Percentiles rank a stretch among this genome's conserved stretches.
phyloP scores from a whole-genome alignment of 2,888 invertebrate species.

The Heteromyza rotundicornis region DNA sequence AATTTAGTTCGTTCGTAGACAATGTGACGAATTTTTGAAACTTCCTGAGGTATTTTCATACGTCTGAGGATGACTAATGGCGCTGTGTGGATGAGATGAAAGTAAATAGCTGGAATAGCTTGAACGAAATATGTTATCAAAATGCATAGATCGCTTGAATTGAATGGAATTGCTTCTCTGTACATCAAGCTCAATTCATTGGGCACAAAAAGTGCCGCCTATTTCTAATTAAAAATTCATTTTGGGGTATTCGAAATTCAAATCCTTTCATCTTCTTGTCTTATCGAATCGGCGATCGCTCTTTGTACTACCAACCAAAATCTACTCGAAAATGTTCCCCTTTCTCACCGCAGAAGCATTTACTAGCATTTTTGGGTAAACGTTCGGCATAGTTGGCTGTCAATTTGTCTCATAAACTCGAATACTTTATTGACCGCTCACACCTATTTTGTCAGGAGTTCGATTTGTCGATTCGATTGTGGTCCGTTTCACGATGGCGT shows the following conservation, averaged over 20 bases:
- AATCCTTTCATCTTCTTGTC: not conserved
- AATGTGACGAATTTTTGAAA: conserved; percentile 9
- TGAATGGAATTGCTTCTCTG: no score
- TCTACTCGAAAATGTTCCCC: not conserved
- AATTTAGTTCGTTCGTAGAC: conserved; percentile 3
- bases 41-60: no score
- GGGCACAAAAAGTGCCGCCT: no score
- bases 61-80: no score
- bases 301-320: not conserved
- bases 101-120: no score
- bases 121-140: no score
- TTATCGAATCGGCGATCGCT: not conserved
- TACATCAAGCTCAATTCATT: no score
- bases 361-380: not conserved
- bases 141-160: no score
- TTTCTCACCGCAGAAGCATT: not conserved
- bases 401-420: conserved; percentile 49
- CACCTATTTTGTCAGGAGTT: conserved; percentile 32
- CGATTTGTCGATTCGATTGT: not conserved
- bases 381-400: conserved; percentile 34
- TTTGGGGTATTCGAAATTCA: not conserved
- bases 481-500: conserved; percentile 36
- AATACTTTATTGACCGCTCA: conserved; percentile 47
- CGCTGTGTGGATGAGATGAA: no score
- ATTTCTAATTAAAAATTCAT: not conserved